Evolutionary conservation across 2,888 invertebrate species (phyloP).

Genomic region (Clanis bilineata): DNA sequence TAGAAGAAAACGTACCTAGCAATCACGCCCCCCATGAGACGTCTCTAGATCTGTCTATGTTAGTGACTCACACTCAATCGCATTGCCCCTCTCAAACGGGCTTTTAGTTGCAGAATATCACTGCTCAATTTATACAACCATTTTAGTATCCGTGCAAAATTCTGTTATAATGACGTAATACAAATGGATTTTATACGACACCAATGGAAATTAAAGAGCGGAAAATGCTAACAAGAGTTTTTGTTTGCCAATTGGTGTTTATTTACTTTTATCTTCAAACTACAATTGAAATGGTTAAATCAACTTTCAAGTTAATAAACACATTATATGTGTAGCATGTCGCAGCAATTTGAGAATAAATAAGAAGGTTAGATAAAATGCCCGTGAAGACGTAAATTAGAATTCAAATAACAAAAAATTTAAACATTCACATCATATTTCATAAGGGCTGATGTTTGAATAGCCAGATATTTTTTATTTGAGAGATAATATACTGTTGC

Average conservation of each 20-base stretch:
- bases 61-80: neutral
- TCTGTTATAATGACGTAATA: neutral
- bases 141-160: neutral
- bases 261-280: neutral
- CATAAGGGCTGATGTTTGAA: too few species aligned
- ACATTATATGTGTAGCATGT: too few species aligned
- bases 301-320: neutral
- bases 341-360: too few species aligned
- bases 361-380: too few species aligned
- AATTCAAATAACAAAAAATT: too few species aligned
- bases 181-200: neutral
- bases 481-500: too few species aligned
- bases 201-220: neutral
- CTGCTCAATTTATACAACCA: neutral
- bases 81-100: neutral
- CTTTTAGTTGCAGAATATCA: neutral
- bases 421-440: too few species aligned
- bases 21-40: too few species aligned
- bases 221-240: neutral
- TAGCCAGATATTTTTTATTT: too few species aligned
- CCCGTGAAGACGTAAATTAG: too few species aligned
- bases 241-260: neutral
- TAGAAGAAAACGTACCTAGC: too few species aligned
- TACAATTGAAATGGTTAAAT: neutral
- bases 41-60: neutral